A percentile compares a stretch with the other conserved stretches of the same genome.
phyloP scores from a whole-genome alignment of 1,140 invertebrate genomes.

The Araneus ventricosus region DNA sequence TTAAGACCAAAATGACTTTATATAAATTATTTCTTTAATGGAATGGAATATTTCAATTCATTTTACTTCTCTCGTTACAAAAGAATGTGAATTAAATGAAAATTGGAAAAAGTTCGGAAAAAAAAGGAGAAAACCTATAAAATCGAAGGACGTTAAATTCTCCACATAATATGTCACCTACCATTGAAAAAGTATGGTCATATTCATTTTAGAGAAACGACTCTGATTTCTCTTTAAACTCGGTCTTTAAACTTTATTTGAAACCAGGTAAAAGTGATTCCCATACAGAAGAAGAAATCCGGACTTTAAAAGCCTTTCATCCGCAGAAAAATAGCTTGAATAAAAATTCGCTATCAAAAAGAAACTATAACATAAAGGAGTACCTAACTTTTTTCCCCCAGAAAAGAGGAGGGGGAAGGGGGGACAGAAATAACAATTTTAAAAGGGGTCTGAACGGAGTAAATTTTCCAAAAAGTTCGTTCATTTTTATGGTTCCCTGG shows the following conservation, averaged over 20 bases:
- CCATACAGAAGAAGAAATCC: slow-evolving; percentile 42
- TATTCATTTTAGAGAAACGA: slow-evolving; percentile 40
- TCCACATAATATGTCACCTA: slow-evolving; percentile 33
- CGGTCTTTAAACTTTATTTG: slow-evolving; percentile 53
- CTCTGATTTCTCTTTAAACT: slow-evolving; percentile 46
- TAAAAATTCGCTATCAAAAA: slow-evolving; percentile 31
- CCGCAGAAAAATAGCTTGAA: slow-evolving; percentile 44
- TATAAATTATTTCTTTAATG: neutral
- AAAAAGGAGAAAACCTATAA: neutral
- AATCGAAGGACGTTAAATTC: slow-evolving; percentile 30
- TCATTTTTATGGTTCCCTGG: slow-evolving; percentile 45
- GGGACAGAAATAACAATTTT: slow-evolving; percentile 37
- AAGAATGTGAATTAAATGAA: neutral
- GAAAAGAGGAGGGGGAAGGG: neutral
- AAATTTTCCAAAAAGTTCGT: slow-evolving; percentile 55
- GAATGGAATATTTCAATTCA: neutral
- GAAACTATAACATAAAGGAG: slow-evolving; percentile 51
- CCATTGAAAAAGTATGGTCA: slow-evolving; percentile 30
- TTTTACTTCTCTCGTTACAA: neutral
- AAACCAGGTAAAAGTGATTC: slow-evolving; percentile 40
- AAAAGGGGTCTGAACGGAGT: slow-evolving; percentile 40
- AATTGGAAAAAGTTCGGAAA: neutral
- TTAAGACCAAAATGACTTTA: neutral
- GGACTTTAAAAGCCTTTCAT: slow-evolving; percentile 46
- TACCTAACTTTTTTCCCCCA: slow-evolving; percentile 8